Evolutionary conservation across 2,797 vertebrate species (phyloP).

Genomic region (Labeo calbasu): DNA sequence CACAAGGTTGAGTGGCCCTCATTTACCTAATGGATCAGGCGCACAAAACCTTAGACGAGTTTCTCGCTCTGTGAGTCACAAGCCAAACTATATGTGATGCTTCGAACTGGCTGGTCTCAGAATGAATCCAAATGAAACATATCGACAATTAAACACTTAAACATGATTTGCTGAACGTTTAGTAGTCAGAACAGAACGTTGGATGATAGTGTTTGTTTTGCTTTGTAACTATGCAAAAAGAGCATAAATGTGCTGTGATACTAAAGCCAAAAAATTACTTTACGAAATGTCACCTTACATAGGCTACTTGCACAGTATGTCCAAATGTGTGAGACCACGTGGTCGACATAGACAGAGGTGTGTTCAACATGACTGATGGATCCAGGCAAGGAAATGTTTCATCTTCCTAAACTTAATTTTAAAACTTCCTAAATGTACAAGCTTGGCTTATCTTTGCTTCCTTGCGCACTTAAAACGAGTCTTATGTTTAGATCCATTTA

Average conservation of each 20-base stretch:
- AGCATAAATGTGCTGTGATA: not conserved
- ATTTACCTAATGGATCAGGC: conserved; percentile 84
- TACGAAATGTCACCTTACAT: conserved; percentile 9
- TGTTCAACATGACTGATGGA: not conserved
- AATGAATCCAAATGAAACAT: conserved; percentile 12
- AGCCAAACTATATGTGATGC: conserved; percentile 48
- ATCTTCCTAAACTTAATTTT: not conserved
- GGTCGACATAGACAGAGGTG: conserved; percentile 2
- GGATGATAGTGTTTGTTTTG: not conserved
- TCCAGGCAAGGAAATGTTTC: not conserved
- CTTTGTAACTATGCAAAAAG: not conserved
- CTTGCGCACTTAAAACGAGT: not conserved
- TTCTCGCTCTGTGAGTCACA: conserved; percentile 64
- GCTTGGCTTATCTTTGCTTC: not conserved
- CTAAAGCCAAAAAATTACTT: not conserved
- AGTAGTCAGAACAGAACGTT: not conserved
- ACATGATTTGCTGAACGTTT: not conserved
- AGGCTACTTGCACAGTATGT: not conserved
- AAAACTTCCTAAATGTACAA: not conserved
- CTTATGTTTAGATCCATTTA: not conserved
- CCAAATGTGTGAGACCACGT: conserved; percentile 17
- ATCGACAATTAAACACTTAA: not conserved
- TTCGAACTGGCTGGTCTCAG: conserved; percentile 19
- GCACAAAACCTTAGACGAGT: conserved; percentile 72
- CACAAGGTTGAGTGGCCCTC: conserved; percentile 84